Base-by-base conservation (phyloP, 2,888 invertebrate genomes). In the Nomada fucata region DNA sequence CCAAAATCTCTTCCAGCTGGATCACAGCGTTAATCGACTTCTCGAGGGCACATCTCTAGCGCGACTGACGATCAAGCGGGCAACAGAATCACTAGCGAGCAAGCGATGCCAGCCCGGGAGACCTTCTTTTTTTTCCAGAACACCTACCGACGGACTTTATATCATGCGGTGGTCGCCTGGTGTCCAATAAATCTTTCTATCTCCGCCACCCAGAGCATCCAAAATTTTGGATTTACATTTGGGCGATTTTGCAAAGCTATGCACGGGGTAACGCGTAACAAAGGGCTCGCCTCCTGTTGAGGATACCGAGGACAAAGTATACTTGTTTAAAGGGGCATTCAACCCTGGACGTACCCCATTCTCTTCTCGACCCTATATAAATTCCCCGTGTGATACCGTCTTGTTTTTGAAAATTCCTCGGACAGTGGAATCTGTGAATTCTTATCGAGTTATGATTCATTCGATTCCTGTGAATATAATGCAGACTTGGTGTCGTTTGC, bases 31-130 rank as follows among this genome's bases (percentile, higher is more conserved):
- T 83, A 86, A 72, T 88, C 83, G 83, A 89, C 92, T 89, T 90
- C 90, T 90, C 92, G 90, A 87, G 89, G 89, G 88, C 90, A 85
- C 91, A 92, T 91, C 93, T 91, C 91, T 88, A 89, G 88, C 88
- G 86, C 89, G 91, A 93, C 93, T 93, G 93, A 91, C 89, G 88
- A 86, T 85, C 74, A 72, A 73, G 50, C 76, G 53, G 65, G 71
- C 76, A 77, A 79, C 73, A 76, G 86, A 86, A 78, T 83, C 78
- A 78, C 85, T 78, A 84, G 79, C 47, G 82, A 64, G 76, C 69
- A 67, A 69, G 73, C 78, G 70, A 72, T 68, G 88, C 81, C 85
- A 79, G 82, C 73, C 86, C 75, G 82, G 88, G 84, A 70, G 73
- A 84, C 78, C 84, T 70, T 76, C 64, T 84, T 79, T 86, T 88